These are phyloP conservation scores for Notolepis coatsorum DNA, from an alignment of 2,797 vertebrate genomes.

Conservation along the genomic window DNA sequence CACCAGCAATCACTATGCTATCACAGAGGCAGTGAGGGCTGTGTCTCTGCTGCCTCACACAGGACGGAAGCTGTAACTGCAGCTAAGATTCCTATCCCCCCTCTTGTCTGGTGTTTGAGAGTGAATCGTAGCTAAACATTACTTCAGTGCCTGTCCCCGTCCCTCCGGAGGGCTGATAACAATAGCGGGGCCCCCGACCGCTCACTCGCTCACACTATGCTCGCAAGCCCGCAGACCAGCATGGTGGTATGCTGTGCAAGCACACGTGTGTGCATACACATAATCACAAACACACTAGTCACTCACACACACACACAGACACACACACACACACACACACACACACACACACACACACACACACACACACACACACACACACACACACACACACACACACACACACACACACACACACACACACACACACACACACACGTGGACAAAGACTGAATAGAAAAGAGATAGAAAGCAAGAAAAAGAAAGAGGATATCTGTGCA, in stretches of 20 bases:
- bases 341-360: constrained; percentile 7
- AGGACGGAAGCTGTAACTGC: constrained; percentile 70
- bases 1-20: constrained; percentile 39
- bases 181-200: constrained; percentile 58
- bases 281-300: too few relatives aligned
- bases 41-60: constrained; percentile 83
- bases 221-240: too few relatives aligned
- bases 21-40: constrained; percentile 50
- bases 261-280: constrained; percentile 46
- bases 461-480: too few relatives aligned
- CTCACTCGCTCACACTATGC: constrained; percentile 49
- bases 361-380: constrained; percentile 14
- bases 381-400: background rate
- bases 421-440: background rate
- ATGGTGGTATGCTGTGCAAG: too few relatives aligned
- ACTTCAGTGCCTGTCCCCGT: constrained; percentile 55
- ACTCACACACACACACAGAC: background rate
- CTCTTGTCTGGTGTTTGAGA: constrained; percentile 38
- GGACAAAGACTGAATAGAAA: too few relatives aligned
- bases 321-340: constrained; percentile 17
- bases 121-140: constrained; percentile 55
- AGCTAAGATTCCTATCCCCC: constrained; percentile 18
- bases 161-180: constrained; percentile 60
- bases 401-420: background rate
- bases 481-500: too few relatives aligned